phyloP scores from a whole-genome alignment of 2,888 invertebrate genomes.

The Melanchra persicariae region DNA sequence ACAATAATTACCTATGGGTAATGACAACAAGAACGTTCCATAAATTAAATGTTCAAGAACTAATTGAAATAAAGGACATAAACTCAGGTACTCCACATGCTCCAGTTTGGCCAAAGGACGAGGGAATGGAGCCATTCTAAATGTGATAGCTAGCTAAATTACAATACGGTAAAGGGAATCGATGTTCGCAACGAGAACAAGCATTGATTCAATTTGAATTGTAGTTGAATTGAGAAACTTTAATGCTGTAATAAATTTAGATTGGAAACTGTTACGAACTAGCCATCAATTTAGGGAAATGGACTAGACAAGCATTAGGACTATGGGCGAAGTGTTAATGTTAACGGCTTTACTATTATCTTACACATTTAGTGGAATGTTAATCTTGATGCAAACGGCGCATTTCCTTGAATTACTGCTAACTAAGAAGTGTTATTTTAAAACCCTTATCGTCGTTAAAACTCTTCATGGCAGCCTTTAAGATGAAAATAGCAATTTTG shows the following conservation, averaged over 20 bases:
- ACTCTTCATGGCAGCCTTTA: neutral
- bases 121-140: constrained; percentile 74
- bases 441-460: constrained; percentile 1
- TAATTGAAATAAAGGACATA: constrained; percentile 69
- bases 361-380: constrained; percentile 14
- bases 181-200: constrained; percentile 64
- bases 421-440: neutral
- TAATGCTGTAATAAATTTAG: constrained; percentile 63
- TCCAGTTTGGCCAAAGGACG: constrained; percentile 73
- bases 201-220: constrained; percentile 67
- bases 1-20: constrained; percentile 9
- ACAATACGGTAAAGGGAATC: constrained; percentile 72
- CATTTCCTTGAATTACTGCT: neutral
- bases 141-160: constrained; percentile 67
- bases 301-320: constrained; percentile 20
- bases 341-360: constrained; percentile 6
- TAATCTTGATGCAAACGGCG: constrained; percentile 2
- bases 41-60: constrained; percentile 58
- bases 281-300: constrained; percentile 57
- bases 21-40: constrained; percentile 14
- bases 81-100: constrained; percentile 70
- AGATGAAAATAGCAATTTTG: neutral
- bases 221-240: constrained; percentile 65
- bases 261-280: constrained; percentile 60
- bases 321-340: constrained; percentile 42